Evolutionary conservation across 2,113 vertebrate species (phyloP).

Genomic region (Gracilinanus agilis): DNA sequence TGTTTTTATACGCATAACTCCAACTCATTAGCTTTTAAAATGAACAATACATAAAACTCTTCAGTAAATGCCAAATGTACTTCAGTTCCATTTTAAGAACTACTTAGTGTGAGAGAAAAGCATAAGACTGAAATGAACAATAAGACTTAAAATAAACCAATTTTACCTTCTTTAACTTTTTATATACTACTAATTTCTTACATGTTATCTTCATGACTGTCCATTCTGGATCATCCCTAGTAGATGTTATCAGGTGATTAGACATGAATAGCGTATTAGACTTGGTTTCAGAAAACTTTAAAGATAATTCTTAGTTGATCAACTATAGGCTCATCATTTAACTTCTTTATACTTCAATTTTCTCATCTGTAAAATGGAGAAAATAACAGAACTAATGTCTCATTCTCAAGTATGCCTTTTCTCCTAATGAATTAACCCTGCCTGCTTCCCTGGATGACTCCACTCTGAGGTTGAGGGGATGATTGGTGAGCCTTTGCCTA

Average conservation of each 20-base stretch:
- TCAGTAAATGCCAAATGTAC: not conserved
- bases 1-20: not conserved
- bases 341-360: not conserved
- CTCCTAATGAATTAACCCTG: too few species aligned
- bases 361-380: not conserved
- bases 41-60: not conserved
- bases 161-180: not conserved
- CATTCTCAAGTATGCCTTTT: not conserved
- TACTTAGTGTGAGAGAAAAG: not conserved
- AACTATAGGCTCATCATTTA: not conserved
- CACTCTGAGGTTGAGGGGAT: too few species aligned
- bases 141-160: not conserved
- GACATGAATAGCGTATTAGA: not conserved
- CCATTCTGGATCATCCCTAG: not conserved
- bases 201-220: too few species aligned
- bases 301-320: not conserved
- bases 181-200: not conserved
- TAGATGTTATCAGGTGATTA: not conserved
- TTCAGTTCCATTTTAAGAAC: not conserved
- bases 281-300: not conserved
- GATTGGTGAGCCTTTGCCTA: too few species aligned
- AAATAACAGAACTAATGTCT: too few species aligned
- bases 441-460: too few species aligned
- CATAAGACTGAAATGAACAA: not conserved
- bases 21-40: not conserved